Conservation (phyloP, 2,113 vertebrate genomes). For the Chaetodon auriga region DNA sequence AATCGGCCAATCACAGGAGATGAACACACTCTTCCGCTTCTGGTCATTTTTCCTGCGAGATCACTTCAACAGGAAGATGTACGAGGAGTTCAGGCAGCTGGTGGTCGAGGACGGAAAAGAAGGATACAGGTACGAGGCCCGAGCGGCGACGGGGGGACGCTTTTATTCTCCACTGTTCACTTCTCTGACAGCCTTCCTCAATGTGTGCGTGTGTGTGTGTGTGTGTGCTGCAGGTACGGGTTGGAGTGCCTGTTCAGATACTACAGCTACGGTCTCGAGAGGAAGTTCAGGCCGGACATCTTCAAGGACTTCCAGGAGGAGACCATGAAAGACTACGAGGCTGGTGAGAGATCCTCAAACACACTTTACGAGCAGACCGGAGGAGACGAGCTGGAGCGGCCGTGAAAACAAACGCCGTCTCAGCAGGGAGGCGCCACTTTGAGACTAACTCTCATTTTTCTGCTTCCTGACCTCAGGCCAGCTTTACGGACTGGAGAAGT, state of each 20-base stretch:
- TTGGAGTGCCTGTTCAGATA: constrained; percentile 99
- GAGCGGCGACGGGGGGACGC: background rate
- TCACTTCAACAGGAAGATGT: constrained; percentile 99
- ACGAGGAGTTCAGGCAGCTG: constrained; percentile 96
- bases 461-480: constrained; percentile 85
- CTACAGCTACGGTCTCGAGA: constrained; percentile 98
- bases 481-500: constrained; percentile 98
- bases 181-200: background rate
- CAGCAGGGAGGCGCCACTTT: background rate
- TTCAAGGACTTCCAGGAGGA: constrained; percentile 99
- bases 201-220: background rate
- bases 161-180: background rate
- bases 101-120: constrained; percentile 96
- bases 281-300: constrained; percentile 96
- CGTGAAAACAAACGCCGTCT: background rate
- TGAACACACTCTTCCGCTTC: constrained; percentile 99
- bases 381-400: no score
- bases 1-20: constrained; percentile 99
- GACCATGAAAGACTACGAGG: constrained; percentile 96
- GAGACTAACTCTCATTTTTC: background rate
- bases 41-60: constrained; percentile 99
- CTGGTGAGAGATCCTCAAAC: constrained; percentile 82
- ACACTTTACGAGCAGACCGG: background rate
- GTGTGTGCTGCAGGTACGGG: constrained; percentile 88
- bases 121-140: constrained; percentile 91